phyloP scores from a whole-genome alignment of 2,113 vertebrate genomes.

The Mustelus asterias region DNA sequence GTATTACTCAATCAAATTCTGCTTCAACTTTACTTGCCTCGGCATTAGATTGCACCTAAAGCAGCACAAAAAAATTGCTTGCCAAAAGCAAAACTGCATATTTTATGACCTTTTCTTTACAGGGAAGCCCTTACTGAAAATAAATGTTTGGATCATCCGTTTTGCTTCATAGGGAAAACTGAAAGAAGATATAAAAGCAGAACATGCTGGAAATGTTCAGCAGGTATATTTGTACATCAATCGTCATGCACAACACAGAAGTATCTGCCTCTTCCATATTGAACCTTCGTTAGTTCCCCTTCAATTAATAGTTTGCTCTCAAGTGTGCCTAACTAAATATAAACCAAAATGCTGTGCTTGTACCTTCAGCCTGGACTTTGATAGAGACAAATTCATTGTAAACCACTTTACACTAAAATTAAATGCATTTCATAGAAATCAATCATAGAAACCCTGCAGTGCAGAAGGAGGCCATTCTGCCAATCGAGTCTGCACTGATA shows the following conservation, averaged over 20 bases:
- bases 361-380: not conserved
- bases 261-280: not conserved
- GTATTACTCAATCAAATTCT: not conserved
- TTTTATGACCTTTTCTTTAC: not conserved
- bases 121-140: not conserved
- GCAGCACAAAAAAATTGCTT: not conserved
- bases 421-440: too few species aligned
- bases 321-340: not conserved
- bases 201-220: not conserved
- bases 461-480: too few species aligned
- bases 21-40: not conserved
- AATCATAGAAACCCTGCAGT: too few species aligned
- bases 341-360: not conserved
- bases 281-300: not conserved
- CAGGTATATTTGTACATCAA: not conserved
- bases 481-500: too few species aligned
- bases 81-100: too few species aligned
- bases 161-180: not conserved
- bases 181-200: not conserved
- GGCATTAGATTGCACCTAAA: not conserved
- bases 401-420: too few species aligned
- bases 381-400: not conserved
- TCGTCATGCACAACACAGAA: not conserved
- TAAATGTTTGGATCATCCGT: not conserved
- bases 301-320: not conserved